Evolutionary conservation across 2,797 vertebrate genomes (phyloP).

Genomic region (Eupleurogrammus muticus): DNA sequence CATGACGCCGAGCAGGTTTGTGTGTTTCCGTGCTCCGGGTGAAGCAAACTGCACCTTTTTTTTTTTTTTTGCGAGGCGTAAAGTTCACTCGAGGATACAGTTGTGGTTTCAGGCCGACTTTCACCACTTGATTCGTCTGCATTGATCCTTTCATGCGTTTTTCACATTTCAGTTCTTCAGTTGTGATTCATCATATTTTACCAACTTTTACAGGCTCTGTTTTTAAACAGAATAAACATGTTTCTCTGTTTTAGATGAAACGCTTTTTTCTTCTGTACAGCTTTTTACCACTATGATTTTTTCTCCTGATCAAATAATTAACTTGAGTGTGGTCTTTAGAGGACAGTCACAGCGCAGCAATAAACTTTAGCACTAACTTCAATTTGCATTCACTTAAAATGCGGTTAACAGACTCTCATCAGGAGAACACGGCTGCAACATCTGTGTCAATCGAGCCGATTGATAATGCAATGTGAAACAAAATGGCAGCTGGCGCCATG

Average conservation of each 20-base stretch:
- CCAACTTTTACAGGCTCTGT: background rate
- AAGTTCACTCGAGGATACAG: slow-evolving; percentile 75
- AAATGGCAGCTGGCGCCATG: slow-evolving; percentile 73
- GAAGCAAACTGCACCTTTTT: slow-evolving; percentile 34
- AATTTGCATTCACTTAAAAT: background rate
- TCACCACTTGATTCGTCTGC: slow-evolving; percentile 47
- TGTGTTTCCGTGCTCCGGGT: slow-evolving; percentile 32
- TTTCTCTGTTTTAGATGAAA: background rate
- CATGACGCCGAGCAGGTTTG: background rate
- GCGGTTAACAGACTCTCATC: background rate
- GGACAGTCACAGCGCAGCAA: background rate
- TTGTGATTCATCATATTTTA: slow-evolving; percentile 10
- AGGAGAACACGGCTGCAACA: slow-evolving; percentile 13
- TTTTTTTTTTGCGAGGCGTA: slow-evolving; percentile 50
- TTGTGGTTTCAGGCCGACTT: slow-evolving; percentile 52
- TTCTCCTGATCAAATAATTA: background rate
- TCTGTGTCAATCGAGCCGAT: slow-evolving; percentile 50
- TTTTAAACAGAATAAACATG: slow-evolving; percentile 6
- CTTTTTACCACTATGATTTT: background rate
- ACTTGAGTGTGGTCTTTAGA: background rate
- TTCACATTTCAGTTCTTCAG: slow-evolving; percentile 13
- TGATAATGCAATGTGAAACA: slow-evolving; percentile 52
- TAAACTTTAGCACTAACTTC: background rate
- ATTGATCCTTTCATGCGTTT: slow-evolving; percentile 13
- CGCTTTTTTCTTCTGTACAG: background rate